Conservation (phyloP, 1,140 invertebrate genomes). For the Dryas iulia region DNA sequence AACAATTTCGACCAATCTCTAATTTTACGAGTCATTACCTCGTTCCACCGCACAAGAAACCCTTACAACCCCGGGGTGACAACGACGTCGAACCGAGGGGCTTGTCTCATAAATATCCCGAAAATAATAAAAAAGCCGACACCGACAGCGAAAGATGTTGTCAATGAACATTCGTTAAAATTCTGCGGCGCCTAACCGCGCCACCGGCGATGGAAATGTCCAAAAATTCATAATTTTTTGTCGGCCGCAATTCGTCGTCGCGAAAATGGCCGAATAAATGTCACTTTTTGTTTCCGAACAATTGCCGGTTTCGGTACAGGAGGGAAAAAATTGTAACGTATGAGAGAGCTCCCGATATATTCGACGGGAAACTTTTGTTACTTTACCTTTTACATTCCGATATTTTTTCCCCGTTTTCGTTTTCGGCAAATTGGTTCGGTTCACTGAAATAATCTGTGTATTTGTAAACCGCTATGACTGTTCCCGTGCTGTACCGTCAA, state of each 20-base stretch:
- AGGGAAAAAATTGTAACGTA: slow-evolving; percentile 54
- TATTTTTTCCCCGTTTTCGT: slow-evolving; percentile 31
- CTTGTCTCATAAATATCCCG: slow-evolving; percentile 43
- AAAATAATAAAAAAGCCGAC: slow-evolving; percentile 45
- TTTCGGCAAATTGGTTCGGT: slow-evolving; percentile 40
- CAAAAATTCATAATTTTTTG: slow-evolving; percentile 63
- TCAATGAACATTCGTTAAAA: slow-evolving; percentile 55
- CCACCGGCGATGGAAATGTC: slow-evolving; percentile 51
- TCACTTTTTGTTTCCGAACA: slow-evolving; percentile 58
- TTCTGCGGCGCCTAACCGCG: slow-evolving; percentile 42
- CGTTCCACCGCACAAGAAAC: slow-evolving; percentile 22
- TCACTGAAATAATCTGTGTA: slow-evolving; percentile 22
- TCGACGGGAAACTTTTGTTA: slow-evolving; percentile 49
- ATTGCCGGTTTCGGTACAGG: slow-evolving; percentile 44
- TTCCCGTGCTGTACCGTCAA: background rate
- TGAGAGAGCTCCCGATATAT: slow-evolving; percentile 47
- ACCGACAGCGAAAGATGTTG: slow-evolving; percentile 34
- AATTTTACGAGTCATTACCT: slow-evolving; percentile 54
- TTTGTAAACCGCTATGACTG: slow-evolving; percentile 8
- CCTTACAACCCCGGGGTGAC: slow-evolving; percentile 26
- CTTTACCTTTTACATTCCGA: slow-evolving; percentile 40
- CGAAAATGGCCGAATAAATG: slow-evolving; percentile 55
- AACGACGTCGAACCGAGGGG: slow-evolving; percentile 31
- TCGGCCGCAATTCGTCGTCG: slow-evolving; percentile 48
- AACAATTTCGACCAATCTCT: slow-evolving; percentile 38